phyloP scores from a whole-genome alignment of 2,113 vertebrate species.

The Psilopogon haemacephalus region DNA sequence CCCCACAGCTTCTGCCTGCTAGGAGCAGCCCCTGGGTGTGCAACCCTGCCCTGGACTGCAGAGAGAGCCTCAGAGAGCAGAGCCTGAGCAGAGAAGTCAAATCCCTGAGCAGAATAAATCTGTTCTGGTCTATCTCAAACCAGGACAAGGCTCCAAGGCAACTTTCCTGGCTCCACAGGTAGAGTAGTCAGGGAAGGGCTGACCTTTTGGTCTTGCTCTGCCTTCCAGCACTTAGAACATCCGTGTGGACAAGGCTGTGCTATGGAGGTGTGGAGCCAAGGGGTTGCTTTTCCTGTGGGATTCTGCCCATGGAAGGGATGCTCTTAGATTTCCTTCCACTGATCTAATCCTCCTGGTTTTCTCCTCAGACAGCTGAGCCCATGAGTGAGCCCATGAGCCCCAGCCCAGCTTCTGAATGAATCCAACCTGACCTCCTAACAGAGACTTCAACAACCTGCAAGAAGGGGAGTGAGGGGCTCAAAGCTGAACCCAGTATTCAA shows the following conservation, averaged over 20 bases:
- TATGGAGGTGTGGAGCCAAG: not conserved
- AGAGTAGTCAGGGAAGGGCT: not conserved
- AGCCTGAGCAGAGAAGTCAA: too few relatives aligned
- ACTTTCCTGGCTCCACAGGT: not conserved
- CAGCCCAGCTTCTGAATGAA: not conserved
- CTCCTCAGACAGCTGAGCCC: not conserved
- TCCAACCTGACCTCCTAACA: not conserved
- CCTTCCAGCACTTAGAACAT: not conserved
- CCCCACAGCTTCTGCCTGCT: too few relatives aligned
- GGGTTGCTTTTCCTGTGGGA: not conserved
- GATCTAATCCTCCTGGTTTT: not conserved
- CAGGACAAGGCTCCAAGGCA: not conserved
- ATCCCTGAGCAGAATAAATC: too few relatives aligned
- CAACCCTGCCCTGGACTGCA: too few relatives aligned
- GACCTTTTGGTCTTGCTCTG: not conserved
- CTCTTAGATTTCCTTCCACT: not conserved
- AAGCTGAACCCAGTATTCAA: too few relatives aligned
- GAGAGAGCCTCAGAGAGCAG: too few relatives aligned
- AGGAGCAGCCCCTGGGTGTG: too few relatives aligned
- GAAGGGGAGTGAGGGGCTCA: not conserved
- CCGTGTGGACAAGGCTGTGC: accelerated
- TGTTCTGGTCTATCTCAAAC: too few relatives aligned
- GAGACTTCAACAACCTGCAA: not conserved
- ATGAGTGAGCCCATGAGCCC: not conserved
- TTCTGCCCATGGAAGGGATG: not conserved